Percentiles rank a stretch among this genome's conserved stretches.
Evolutionary conservation across 2,797 vertebrate species (phyloP).

Genomic region (Onychomys torridus): DNA sequence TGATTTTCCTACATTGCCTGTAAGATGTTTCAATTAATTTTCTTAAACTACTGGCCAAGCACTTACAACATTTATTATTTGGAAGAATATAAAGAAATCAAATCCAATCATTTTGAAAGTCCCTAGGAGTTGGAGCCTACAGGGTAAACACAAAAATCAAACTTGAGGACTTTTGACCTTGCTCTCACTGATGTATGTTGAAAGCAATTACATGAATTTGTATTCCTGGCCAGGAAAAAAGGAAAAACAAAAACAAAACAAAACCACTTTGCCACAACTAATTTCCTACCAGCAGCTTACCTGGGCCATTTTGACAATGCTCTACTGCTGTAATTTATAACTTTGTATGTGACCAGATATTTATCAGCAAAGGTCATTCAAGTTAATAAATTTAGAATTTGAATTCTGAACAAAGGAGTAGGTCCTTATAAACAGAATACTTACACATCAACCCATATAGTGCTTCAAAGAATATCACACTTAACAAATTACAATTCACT

Average conservation of each 20-base stretch:
- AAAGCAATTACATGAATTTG: constrained; percentile 72
- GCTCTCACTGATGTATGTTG: constrained; percentile 64
- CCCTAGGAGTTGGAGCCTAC: constrained; percentile 64
- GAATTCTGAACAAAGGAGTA: constrained; percentile 22
- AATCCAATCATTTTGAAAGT: constrained; percentile 75
- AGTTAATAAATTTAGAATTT: constrained; percentile 51
- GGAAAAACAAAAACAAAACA: background rate
- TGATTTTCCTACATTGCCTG: constrained; percentile 53
- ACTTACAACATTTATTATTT: constrained; percentile 73
- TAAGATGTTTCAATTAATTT: constrained; percentile 76
- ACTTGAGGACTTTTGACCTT: constrained; percentile 76
- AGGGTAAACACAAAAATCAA: constrained; percentile 78
- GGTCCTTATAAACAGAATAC: background rate
- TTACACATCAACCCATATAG: background rate
- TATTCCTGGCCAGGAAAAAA: constrained; percentile 52
- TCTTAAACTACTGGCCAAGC: constrained; percentile 74
- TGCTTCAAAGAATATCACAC: background rate
- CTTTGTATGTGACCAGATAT: constrained; percentile 31
- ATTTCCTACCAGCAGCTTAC: constrained; percentile 66
- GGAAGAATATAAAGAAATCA: constrained; percentile 73
- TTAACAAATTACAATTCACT: constrained; percentile 19
- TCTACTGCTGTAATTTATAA: constrained; percentile 56
- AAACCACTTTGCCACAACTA: constrained; percentile 29
- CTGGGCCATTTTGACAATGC: constrained; percentile 28
- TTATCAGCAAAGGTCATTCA: constrained; percentile 56